Base-by-base conservation (phyloP, 2,797 vertebrate genomes). In the Lithobates sylvaticus region DNA sequence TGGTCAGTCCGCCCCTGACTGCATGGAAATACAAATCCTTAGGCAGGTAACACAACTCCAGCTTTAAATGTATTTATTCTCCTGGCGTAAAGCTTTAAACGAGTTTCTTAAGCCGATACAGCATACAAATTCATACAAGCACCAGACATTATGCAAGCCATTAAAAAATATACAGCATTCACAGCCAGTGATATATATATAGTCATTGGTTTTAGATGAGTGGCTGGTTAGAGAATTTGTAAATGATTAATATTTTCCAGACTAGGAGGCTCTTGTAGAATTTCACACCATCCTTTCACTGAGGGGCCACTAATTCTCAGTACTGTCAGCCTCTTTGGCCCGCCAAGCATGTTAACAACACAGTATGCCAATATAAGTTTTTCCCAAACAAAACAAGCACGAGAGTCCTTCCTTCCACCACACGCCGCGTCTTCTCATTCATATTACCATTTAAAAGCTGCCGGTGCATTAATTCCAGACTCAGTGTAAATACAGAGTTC, bases 381-480 rank as follows among this genome's bases (percentile, higher is more conserved):
- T 29, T 73, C 80, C 54, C 61, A 81, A 85, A 82, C 61, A n/a
- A 85, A 88, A 82, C 64, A 78, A 83, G 61, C 84, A 61, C 6
- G 5, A 32, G 18, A 5, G 10, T 81, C 86, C 77, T 50, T 80
- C 27, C 6, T 89, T 78, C 79, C 74, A 76, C 54, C 77, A 75
- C 32, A 82, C 76, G 78, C 77, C 83, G 1, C 12, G 72, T 10
- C 73, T 88, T 85, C 88, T 73, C 79, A 86, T 88, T 86, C 12
- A 80, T 68, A 91, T 91, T 91, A 89, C 7, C 71, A 75, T 90
- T 84, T 91, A 81, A 91, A 91, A 90, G 90, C 81, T 81, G 89
- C 86, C 89, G 34, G 84, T 92, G 88, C 87, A 89, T 92, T 91
- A 89, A 88, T 92, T 89, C 92, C 87, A 91, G 88, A 92, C 50